Percentiles rank a stretch among this genome's conserved stretches.
phyloP scores from a whole-genome alignment of 2,888 invertebrate species.

The Zootermopsis nevadensis region DNA sequence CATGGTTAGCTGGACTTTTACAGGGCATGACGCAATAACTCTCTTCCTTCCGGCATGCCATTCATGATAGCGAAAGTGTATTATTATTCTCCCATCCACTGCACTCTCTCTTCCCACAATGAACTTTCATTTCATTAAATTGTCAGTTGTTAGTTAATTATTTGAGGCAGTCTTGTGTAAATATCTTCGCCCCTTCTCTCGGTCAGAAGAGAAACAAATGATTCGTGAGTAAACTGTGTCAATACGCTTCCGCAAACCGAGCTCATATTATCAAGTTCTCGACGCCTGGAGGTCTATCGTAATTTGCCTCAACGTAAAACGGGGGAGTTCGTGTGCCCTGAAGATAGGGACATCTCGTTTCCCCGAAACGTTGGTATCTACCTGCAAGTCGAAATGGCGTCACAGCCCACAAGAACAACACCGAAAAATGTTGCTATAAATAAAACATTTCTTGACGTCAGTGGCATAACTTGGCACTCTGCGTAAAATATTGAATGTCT shows the following conservation, averaged over 20 bases:
- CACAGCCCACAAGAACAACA: no score
- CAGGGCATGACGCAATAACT: slow-evolving; percentile 39
- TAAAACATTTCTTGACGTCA: no score
- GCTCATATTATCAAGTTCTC: background rate
- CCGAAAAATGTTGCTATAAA: no score
- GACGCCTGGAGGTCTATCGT: background rate
- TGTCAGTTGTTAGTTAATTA: slow-evolving; percentile 25
- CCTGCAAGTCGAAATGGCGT: no score
- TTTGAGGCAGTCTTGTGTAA: slow-evolving; percentile 4
- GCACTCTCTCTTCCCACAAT: slow-evolving; percentile 19
- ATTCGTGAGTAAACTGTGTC: no score
- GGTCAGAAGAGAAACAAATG: background rate
- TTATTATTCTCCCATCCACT: background rate
- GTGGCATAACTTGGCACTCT: no score
- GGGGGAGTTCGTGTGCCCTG: no score
- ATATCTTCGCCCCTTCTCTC: background rate
- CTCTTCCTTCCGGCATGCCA: slow-evolving; percentile 47
- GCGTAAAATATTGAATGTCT: no score
- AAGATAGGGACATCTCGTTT: no score
- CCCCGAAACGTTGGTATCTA: no score
- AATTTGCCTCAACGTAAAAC: no score
- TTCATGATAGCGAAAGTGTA: slow-evolving; percentile 44
- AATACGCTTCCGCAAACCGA: background rate
- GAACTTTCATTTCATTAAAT: slow-evolving; percentile 25
- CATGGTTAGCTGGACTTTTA: background rate